Percentiles rank a stretch among this genome's conserved stretches.
phyloP scores from a whole-genome alignment of 2,888 invertebrate species.

The Unio pictorum region DNA sequence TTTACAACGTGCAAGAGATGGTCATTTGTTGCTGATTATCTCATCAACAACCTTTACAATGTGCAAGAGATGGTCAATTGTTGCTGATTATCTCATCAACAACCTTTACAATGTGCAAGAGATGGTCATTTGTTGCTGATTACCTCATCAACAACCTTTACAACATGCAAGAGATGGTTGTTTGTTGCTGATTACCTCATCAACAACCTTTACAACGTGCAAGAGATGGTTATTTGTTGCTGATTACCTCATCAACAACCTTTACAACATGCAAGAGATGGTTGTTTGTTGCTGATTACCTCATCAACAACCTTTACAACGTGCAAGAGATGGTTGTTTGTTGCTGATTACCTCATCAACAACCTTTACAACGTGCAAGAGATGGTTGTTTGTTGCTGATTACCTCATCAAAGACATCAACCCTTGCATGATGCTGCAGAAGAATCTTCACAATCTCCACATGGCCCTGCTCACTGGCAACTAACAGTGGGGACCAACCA shows the following conservation, averaged over 20 bases:
- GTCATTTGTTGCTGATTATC: no score
- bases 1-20: no score
- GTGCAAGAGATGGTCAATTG: no score
- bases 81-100: no score
- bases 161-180: no score
- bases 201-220: no score
- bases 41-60: no score
- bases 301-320: constrained; percentile 95
- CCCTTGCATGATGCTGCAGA: constrained; percentile 94
- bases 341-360: constrained; percentile 86
- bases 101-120: no score
- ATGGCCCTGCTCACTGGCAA: constrained; percentile 96
- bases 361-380: constrained; percentile 81
- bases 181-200: no score
- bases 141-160: no score
- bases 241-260: constrained; percentile 92
- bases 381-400: neutral
- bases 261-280: constrained; percentile 77
- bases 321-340: neutral
- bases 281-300: constrained; percentile 74
- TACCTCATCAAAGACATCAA: constrained; percentile 98
- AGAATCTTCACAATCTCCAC: constrained; percentile 89
- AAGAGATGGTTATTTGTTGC: neutral
- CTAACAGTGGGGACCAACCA: constrained; percentile 96
- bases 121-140: no score